Base-by-base conservation (phyloP, 2,113 vertebrate genomes). In the Pogona vitticeps region DNA sequence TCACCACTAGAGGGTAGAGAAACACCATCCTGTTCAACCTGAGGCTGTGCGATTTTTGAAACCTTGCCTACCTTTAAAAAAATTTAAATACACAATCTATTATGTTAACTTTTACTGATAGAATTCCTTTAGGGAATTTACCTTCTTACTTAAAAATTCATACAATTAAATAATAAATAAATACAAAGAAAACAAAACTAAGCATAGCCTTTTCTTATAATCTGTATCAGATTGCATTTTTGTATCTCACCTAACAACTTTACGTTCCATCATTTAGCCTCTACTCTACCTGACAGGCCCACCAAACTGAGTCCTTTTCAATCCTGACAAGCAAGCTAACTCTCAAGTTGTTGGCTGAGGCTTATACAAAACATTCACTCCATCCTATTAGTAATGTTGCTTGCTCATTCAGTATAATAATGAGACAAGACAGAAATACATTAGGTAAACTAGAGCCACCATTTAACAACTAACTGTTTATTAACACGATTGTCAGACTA, bases 1-100 rank as follows among this genome's bases (percentile, higher is more conserved):
- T 91, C 70, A 83, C 95, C 95, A 92, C 93, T 93, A 95, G 95
- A 94, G 90, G 95, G 93, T 13, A 90, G 88, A 88, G 46, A 88
- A 89, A 77, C 31, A 92, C 85, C 90, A 21, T 40, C 5, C 20
- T 89, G 18, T 0, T 13, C 82, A 91, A n/a, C 13, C 2, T 6
- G 7, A 5, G n/a, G 2, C 26, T 26, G 40, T 77, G 10, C 10
- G 46, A 52, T 52, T 52, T 10, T 52, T 52, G 5, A 52, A 52
- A 52, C 10, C 46, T 52, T 6, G 46, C 46, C 5, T 52, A 52
- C 10, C 10, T 6, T 52, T 52, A 10, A 1, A 80, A 10, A 31
- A 42, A 52, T 38, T 80, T 8, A 17, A 83, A 40, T 33, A 23
- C 40, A 21, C 13, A 1, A 33, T 83, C 38, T 75, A 0, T 0